Conservation (phyloP, 2,888 invertebrate genomes). For the Tenodera sinensis region DNA sequence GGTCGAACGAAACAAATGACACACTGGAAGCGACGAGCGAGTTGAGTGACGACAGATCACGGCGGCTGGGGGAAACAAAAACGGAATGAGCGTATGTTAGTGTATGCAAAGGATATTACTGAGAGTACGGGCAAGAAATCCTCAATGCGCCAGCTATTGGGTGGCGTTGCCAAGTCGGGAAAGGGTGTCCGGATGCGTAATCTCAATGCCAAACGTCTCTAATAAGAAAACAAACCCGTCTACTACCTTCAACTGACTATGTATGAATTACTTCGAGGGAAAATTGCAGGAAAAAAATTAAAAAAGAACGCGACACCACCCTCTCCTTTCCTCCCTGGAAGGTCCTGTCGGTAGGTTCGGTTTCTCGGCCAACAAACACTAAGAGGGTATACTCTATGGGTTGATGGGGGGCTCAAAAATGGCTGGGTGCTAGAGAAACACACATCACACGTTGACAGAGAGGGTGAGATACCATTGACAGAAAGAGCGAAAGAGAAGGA, state of each 20-base stretch:
- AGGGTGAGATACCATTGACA: neutral
- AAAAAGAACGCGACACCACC: neutral
- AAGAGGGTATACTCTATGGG: conserved; percentile 14
- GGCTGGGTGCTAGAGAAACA: conserved; percentile 18
- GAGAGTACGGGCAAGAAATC: neutral
- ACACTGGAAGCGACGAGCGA: conserved; percentile 27
- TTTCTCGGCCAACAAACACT: conserved; percentile 10
- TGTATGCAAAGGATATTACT: neutral
- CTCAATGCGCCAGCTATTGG: neutral
- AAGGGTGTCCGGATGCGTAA: neutral
- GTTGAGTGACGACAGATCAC: neutral
- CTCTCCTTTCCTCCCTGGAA: neutral
- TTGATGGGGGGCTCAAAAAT: conserved; percentile 16
- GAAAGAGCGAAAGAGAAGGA: conserved; percentile 21
- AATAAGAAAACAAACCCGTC: neutral
- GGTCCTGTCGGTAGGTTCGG: conserved; percentile 1
- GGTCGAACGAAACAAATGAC: conserved; percentile 32
- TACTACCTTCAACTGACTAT: neutral
- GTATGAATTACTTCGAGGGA: neutral
- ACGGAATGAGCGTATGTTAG: neutral
- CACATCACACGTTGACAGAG: neutral
- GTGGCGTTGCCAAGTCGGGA: neutral
- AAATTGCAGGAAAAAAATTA: neutral
- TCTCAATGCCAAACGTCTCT: neutral
- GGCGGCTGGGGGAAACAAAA: neutral